Conservation (phyloP, 37 sponge, comb jelly and placozoan genomes). For the Mnemiopsis leidyi region DNA sequence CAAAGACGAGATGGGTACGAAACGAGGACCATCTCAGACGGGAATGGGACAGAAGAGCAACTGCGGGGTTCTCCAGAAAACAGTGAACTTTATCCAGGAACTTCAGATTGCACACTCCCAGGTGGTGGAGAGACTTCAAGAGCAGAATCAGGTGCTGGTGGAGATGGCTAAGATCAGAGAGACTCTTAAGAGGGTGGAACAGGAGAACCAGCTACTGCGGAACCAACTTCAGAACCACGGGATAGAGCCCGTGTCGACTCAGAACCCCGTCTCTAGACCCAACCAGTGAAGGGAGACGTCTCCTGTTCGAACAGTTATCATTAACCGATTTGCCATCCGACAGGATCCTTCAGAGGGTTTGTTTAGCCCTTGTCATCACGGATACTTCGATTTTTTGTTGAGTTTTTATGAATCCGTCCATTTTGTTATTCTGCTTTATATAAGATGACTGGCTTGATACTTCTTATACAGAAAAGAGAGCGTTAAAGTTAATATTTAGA, state of each 20-base stretch:
- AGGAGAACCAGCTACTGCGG: neutral
- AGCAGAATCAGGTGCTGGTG: constrained; percentile 55
- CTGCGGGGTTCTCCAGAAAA: constrained; percentile 30
- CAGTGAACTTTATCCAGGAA: constrained; percentile 53
- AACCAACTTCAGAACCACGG: constrained; percentile 1
- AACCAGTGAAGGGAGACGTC: neutral
- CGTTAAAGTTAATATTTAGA: neutral
- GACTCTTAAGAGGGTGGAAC: constrained; percentile 7
- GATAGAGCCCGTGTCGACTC: neutral
- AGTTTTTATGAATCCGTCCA: neutral
- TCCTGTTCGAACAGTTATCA: neutral
- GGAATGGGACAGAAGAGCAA: constrained; percentile 33
- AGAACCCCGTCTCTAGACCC: neutral
- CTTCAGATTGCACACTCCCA: constrained; percentile 40
- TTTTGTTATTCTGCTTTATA: neutral
- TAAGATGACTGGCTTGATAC: neutral
- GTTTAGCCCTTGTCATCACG: too few species aligned
- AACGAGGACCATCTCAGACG: neutral
- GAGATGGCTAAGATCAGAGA: constrained; percentile 40
- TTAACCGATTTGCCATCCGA: neutral
- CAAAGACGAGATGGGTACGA: constrained; percentile 31
- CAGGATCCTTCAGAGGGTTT: too few species aligned
- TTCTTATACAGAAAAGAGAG: neutral
- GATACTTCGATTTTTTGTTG: too few species aligned
- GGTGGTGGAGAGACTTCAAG: constrained; percentile 17